Evolutionary conservation across 2,113 vertebrate genomes (phyloP).

Genomic region (Cettia cetti): DNA sequence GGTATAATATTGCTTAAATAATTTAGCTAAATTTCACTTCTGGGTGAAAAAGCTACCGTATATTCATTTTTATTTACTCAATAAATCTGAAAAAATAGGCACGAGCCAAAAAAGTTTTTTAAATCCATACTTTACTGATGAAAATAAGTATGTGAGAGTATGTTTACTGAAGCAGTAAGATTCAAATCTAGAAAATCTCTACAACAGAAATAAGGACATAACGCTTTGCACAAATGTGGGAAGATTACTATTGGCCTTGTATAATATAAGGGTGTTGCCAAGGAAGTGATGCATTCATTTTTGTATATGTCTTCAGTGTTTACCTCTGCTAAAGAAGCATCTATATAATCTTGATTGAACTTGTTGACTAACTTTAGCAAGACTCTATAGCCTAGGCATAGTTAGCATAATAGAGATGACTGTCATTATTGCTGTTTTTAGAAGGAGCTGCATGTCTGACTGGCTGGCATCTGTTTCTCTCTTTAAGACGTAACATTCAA

Average conservation of each 20-base stretch:
- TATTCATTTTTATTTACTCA: background rate
- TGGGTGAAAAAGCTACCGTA: background rate
- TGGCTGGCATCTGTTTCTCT: slow-evolving; percentile 83
- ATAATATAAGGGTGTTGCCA: slow-evolving; percentile 18
- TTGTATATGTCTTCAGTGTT: slow-evolving; percentile 64
- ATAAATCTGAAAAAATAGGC: background rate
- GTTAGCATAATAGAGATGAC: slow-evolving; percentile 88
- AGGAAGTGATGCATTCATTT: slow-evolving; percentile 43
- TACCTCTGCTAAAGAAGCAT: slow-evolving; percentile 67
- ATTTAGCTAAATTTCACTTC: background rate
- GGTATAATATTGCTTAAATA: background rate
- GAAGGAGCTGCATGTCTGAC: slow-evolving; percentile 79
- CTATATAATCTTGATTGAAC: slow-evolving; percentile 75
- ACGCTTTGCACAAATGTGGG: background rate
- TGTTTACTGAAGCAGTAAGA: background rate
- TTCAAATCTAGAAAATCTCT: background rate
- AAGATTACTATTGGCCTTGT: background rate
- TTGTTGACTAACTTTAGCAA: slow-evolving; percentile 90
- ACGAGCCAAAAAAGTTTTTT: background rate
- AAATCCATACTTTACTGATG: background rate
- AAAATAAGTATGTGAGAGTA: background rate
- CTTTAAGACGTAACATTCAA: slow-evolving; percentile 70
- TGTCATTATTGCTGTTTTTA: slow-evolving; percentile 93
- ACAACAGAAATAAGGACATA: background rate
- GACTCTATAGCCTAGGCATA: slow-evolving; percentile 84